These are phyloP conservation scores for Troilus luridus DNA, from an alignment of 2,888 invertebrate genomes.

Conservation along the genomic window DNA sequence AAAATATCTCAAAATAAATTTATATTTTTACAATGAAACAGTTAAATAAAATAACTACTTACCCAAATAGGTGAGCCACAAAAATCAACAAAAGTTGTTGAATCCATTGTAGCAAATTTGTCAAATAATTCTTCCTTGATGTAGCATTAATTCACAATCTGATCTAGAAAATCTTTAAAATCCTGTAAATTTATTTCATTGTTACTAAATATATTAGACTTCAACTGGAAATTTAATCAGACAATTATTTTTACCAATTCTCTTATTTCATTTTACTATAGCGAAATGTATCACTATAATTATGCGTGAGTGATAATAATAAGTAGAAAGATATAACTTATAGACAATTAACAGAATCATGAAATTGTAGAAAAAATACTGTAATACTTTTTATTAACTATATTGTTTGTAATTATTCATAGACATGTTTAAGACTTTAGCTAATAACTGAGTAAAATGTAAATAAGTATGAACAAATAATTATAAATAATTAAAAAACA, in stretches of 20 bases:
- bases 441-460: too few species aligned
- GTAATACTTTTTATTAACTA: too few species aligned
- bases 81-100: not conserved
- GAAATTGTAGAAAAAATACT: too few species aligned
- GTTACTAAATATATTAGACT: not conserved
- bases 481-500: too few species aligned
- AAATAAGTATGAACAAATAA: too few species aligned
- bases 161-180: not conserved
- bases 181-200: not conserved
- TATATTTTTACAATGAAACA: not conserved
- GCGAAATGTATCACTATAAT: not conserved
- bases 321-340: too few species aligned
- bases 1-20: not conserved
- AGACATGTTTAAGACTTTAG: too few species aligned
- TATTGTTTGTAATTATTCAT: too few species aligned
- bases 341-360: too few species aligned
- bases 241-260: not conserved
- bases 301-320: not conserved
- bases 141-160: not conserved
- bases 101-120: not conserved
- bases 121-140: not conserved
- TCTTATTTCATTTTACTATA: not conserved
- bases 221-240: not conserved
- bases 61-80: constrained; percentile 4
- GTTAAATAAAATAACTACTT: not conserved